Evolutionary conservation across 2,888 invertebrate species (phyloP).

Genomic region (Meganola albula): DNA sequence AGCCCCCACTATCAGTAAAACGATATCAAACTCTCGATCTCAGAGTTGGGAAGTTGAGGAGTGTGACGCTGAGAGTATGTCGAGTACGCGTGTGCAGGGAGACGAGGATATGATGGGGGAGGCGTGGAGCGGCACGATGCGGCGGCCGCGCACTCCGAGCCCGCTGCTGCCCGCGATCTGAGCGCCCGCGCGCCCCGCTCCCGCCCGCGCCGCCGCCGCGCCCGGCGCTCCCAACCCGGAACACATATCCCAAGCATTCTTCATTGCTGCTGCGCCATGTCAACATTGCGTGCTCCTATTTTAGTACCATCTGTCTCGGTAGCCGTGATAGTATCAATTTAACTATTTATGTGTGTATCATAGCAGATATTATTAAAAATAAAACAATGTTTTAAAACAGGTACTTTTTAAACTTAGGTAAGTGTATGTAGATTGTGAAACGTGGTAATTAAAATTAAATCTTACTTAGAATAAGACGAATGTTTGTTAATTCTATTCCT

Average conservation of each 20-base stretch:
- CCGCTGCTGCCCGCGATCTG: conserved; percentile 67
- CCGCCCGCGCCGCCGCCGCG: conserved; percentile 17
- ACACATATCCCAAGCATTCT: conserved; percentile 14
- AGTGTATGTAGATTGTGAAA: conserved; percentile 21
- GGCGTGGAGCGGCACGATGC: conserved; percentile 71
- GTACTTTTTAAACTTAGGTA: conserved; percentile 15
- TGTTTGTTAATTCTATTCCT: conserved; percentile 25
- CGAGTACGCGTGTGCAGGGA: conserved; percentile 78
- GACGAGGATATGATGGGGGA: conserved; percentile 80
- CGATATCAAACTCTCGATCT: conserved; percentile 70
- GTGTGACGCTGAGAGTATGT: conserved; percentile 77
- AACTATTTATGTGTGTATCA: conserved; percentile 19
- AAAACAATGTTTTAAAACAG: conserved; percentile 14
- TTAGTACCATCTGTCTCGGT: conserved; percentile 23
- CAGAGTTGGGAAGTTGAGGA: conserved; percentile 76
- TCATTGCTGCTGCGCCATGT: conserved; percentile 30
- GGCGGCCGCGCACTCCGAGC: conserved; percentile 65
- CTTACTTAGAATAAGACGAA: too few species aligned
- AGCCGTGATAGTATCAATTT: conserved; percentile 23
- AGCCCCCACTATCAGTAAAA: conserved; percentile 59
- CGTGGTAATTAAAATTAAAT: conserved; percentile 18
- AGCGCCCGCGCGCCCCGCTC: conserved; percentile 29
- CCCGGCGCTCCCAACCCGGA: conserved; percentile 13
- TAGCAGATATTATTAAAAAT: conserved; percentile 24
- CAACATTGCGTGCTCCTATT: conserved; percentile 31